Base-by-base conservation (phyloP, 1,140 invertebrate genomes). In the Drosophila melanogaster region DNA sequence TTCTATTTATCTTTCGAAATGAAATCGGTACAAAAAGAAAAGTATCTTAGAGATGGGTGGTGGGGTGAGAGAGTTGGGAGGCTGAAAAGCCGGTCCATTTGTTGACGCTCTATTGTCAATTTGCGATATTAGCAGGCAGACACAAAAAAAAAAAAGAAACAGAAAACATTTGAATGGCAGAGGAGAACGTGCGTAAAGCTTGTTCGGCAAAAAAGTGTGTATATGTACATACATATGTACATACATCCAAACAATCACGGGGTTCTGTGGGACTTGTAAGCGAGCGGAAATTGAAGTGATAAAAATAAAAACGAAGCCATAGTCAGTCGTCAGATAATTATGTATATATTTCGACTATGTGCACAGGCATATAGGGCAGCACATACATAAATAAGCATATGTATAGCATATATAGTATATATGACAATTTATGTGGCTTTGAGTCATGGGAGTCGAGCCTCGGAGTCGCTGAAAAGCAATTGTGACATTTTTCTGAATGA, bases 271-370 rank as follows among this genome's bases (percentile, higher is more conserved):
- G 64, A 43, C 75, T 83, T 83, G 79, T 78, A 75, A 83, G 79
- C 60, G 65, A 84, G 43, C 80, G 80, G 80, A 84, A 84, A 84
- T 84, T 84, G 71, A 84, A 85, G 71, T 79, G 80, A 84, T 84
- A 84, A 79, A 84, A 84, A 84, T 76, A 79, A 72, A 79, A 80
- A 77, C 53, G 58, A 84, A 84, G 75, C 80, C 65, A 79, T 76
- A 64, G 62, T 67, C 73, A 64, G 62, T 67, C 73, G 43, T 24
- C 50, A 76, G 44, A 76, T 70, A 69, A 57, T 70, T 69, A 57
- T 70, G 50, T 70, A 49, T 49, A 70, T 70, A 69, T 40, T 53
- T 51, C 19, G 12, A 43, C 30, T 56, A 19, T 66, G 43, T 49
- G 10, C 17, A 15, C n/a, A 10, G 19, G 0, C 15, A 41, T 47